These are phyloP conservation scores for Nomada lathburiana DNA, from an alignment of 2,888 invertebrate genomes.

Conservation along the genomic window DNA sequence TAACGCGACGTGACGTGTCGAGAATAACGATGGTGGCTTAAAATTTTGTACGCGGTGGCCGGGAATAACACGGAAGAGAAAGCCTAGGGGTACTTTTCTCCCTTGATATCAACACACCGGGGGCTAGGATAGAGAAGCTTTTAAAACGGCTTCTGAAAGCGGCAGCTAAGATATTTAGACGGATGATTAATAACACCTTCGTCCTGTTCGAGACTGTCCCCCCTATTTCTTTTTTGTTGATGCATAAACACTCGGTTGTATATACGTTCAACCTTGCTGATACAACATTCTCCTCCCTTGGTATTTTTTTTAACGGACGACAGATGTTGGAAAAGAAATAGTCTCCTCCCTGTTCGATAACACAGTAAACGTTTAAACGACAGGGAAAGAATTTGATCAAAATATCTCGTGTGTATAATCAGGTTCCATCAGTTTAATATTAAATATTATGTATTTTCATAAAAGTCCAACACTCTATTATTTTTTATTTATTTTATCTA, in stretches of 20 bases:
- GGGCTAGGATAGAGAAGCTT: slow-evolving; percentile 8
- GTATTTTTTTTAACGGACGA: not conserved
- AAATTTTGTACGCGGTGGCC: slow-evolving; percentile 28
- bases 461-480: no score
- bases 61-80: not conserved
- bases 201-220: not conserved
- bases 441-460: no score
- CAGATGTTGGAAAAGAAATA: no score
- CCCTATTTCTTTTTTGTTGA: not conserved
- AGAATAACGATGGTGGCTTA: slow-evolving; percentile 24
- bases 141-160: not conserved
- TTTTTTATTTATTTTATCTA: no score
- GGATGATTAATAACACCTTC: slow-evolving; percentile 44
- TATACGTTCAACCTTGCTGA: not conserved
- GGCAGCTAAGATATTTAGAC: slow-evolving; percentile 13
- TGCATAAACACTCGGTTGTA: no score
- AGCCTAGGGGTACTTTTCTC: not conserved
- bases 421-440: no score
- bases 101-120: not conserved
- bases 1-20: slow-evolving; percentile 7
- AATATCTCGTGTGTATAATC: no score
- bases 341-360: no score
- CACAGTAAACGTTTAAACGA: no score
- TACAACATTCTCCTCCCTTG: not conserved
- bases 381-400: no score